Evolutionary conservation across 2,797 vertebrate genomes (phyloP), one percentile per base, ranked within the genome.

Genomic region (Melanotaenia nigrans): DNA sequence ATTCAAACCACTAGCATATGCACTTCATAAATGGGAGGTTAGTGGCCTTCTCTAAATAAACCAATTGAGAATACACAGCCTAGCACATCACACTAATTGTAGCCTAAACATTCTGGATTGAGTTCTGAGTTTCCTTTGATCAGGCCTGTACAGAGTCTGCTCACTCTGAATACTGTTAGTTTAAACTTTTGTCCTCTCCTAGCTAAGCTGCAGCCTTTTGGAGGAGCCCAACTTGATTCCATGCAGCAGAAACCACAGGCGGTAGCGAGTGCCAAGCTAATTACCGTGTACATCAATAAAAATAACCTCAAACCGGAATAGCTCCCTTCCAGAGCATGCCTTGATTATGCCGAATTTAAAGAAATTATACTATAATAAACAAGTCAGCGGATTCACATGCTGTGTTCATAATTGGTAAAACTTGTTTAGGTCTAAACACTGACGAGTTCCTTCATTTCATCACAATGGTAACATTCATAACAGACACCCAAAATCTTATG

Each of bases 231-330:
- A 81, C 83, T 88, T 91, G 88, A 84, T 92, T 91, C 79, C 71
- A 83, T 84, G 88, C 84, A 91, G 91, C 79, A 82, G 82, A 92
- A 94, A 94, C 93, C 94, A 89, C 92, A 94, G 82, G 91, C 91
- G 89, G 89, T 84, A 78, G 83, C 73, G 74, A 82, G 89, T 93
- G 92, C 92, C 90, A 90, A 93, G 91, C 91, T 94, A 94, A 95
- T 94, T 93, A 93, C 90, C 80, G 83, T 93, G 92, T 90, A 92
- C 90, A 93, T 93, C 94, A 93, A 94, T 94, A 94, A 94, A 94
- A 94, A 94, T 93, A 93, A 94, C 90, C 92, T 90, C 88, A 87
- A 87, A 90, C 90, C 87, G 82, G 92, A 94, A 92, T 91, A 72
- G 83, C 85, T 92, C 80, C 78, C 78, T 86, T 89, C 89, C 88